Evolutionary conservation across 2,888 invertebrate genomes (phyloP).

Genomic region (Folsomia manolachei): DNA sequence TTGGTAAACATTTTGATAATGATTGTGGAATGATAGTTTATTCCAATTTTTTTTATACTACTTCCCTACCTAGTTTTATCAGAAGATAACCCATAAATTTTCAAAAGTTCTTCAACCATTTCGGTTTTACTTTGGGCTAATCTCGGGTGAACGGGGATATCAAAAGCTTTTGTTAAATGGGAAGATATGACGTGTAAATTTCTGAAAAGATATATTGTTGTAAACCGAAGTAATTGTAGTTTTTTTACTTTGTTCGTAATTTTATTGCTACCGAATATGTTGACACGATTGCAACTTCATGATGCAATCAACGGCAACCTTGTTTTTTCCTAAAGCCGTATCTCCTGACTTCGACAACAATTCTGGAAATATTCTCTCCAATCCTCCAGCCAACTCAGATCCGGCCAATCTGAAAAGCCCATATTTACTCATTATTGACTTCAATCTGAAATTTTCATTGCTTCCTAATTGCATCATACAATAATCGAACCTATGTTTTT

Average conservation of each 20-base stretch:
- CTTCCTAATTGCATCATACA: too few relatives aligned
- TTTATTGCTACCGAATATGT: constrained; percentile 66
- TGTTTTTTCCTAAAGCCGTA: constrained; percentile 79
- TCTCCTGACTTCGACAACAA: constrained; percentile 81
- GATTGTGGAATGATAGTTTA: constrained; percentile 6
- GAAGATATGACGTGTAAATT: constrained; percentile 78
- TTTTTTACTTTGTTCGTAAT: not conserved
- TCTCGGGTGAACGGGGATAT: constrained; percentile 80
- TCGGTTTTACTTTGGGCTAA: constrained; percentile 79
- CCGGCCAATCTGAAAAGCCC: constrained; percentile 68
- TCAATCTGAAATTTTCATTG: too few relatives aligned
- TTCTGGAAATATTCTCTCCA: constrained; percentile 79
- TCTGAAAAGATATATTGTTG: constrained; percentile 55
- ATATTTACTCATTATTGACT: too few relatives aligned
- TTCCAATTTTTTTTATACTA: too few relatives aligned
- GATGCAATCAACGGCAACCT: constrained; percentile 82
- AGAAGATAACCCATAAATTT: constrained; percentile 79
- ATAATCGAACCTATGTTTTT: constrained; percentile 62
- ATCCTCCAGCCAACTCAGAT: constrained; percentile 75
- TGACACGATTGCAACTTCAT: constrained; percentile 67
- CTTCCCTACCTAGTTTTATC: constrained; percentile 79
- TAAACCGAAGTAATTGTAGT: not conserved
- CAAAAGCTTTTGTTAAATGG: constrained; percentile 76
- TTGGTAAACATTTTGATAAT: constrained; percentile 8
- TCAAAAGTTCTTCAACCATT: constrained; percentile 81